phyloP scores from a whole-genome alignment of 2,797 vertebrate species.

The Lepidocolaptes lacrymiger region DNA sequence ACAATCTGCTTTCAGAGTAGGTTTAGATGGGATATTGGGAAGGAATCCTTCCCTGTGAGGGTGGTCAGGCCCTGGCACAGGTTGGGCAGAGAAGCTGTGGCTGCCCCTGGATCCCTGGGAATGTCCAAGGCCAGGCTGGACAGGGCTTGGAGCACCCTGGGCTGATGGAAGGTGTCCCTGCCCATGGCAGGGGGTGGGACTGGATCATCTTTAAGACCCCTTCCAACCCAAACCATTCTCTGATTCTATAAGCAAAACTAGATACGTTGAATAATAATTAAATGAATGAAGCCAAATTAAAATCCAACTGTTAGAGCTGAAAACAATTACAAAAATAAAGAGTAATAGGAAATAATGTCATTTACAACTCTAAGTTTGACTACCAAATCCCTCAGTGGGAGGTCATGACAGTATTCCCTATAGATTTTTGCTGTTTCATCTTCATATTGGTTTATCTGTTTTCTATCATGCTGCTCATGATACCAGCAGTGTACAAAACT shows the following conservation, averaged over 20 bases:
- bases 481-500: background rate
- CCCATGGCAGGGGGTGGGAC: background rate
- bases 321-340: background rate
- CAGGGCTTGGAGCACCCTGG: accelerated
- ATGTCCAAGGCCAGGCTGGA: background rate
- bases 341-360: background rate
- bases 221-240: background rate
- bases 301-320: background rate
- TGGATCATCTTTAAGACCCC: accelerated
- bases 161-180: background rate
- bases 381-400: background rate
- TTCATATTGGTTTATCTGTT: background rate
- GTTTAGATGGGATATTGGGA: accelerated
- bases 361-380: background rate
- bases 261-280: background rate
- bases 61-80: background rate
- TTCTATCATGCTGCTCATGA: background rate
- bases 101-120: background rate
- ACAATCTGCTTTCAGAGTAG: background rate
- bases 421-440: background rate
- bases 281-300: background rate
- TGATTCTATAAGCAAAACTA: background rate
- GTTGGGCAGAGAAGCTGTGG: background rate
- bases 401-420: background rate
- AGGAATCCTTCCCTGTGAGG: accelerated